Evolutionary conservation across 2,888 invertebrate species (phyloP).

Genomic region (Drosophila stalkeri): DNA sequence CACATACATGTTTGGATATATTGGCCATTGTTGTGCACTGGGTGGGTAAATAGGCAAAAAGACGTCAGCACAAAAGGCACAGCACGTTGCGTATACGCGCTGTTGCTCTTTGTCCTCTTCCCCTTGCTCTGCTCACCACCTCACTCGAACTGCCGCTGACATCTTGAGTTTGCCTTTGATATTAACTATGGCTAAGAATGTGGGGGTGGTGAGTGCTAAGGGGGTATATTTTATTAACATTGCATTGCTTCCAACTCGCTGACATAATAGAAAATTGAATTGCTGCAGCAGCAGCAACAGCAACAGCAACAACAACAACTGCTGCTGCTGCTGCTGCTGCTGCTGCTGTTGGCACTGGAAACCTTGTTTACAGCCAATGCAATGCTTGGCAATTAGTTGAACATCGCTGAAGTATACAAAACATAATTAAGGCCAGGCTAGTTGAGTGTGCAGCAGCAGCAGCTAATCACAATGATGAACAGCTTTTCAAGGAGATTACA

Average conservation of each 20-base stretch:
- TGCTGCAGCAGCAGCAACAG: conserved; percentile 38
- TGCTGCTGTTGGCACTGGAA: background rate
- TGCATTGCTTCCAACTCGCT: conserved; percentile 73
- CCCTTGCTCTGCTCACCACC: background rate
- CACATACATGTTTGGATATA: conserved; percentile 56
- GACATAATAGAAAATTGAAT: conserved; percentile 80
- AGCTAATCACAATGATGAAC: conserved; percentile 2
- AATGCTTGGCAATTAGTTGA: conserved; percentile 71
- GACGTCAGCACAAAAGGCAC: conserved; percentile 67
- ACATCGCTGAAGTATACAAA: conserved; percentile 68
- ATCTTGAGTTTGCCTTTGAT: conserved; percentile 59
- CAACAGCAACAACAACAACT: background rate
- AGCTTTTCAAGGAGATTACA: background rate
- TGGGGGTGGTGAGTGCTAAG: no score
- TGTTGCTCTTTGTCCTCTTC: conserved; percentile 1
- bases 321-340: background rate
- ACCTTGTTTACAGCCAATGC: conserved; percentile 42
- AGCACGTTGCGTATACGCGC: conserved; percentile 75
- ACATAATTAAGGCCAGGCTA: conserved; percentile 70
- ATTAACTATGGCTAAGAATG: conserved; percentile 29
- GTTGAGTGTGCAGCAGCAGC: conserved; percentile 1
- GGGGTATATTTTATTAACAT: conserved; percentile 70
- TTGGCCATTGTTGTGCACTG: conserved; percentile 53
- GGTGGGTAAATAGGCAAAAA: conserved; percentile 56
- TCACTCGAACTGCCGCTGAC: conserved; percentile 53